Conservation (phyloP, 2,797 vertebrate genomes). For the Pantherophis vulpinus region DNA sequence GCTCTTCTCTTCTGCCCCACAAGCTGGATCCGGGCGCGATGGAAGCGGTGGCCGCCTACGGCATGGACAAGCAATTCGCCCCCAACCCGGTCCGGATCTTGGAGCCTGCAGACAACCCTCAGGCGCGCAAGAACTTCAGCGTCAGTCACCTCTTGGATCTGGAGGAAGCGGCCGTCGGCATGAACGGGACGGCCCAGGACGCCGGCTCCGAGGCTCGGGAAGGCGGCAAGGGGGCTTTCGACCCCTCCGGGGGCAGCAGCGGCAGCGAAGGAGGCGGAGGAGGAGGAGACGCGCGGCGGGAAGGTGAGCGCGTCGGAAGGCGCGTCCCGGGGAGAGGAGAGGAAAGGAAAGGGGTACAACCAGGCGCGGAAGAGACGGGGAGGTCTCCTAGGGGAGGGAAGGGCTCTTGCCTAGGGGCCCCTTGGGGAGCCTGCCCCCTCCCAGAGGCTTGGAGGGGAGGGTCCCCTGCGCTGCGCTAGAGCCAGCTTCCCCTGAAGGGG, state of each 20-base stretch:
- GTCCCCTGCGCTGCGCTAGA: not conserved
- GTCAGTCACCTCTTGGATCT: constrained; percentile 80
- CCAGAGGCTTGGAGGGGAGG: not conserved
- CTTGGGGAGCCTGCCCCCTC: not conserved
- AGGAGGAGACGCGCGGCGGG: constrained; percentile 66
- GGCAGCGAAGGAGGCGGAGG: constrained; percentile 78
- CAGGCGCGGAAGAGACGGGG: not conserved
- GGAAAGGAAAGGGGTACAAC: not conserved
- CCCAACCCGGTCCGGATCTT: constrained; percentile 63
- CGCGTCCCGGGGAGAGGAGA: no score
- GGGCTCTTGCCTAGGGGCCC: not conserved
- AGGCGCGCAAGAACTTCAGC: constrained; percentile 78
- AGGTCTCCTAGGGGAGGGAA: not conserved
- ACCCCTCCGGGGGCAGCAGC: constrained; percentile 76
- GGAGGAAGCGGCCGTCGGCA: constrained; percentile 75
- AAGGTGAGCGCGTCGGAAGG: constrained; percentile 66
- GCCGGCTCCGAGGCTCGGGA: not conserved
- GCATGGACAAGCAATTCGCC: constrained; percentile 71
- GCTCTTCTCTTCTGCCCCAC: constrained; percentile 28
- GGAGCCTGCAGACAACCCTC: constrained; percentile 68
- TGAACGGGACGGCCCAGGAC: constrained; percentile 56
- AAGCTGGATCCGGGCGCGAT: constrained; percentile 58
- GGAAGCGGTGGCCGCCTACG: constrained; percentile 71
- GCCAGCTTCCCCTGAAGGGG: not conserved
- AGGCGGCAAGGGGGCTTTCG: constrained; percentile 53